phyloP scores from a whole-genome alignment of 2,797 vertebrate genomes.

The Artibeus lituratus region DNA sequence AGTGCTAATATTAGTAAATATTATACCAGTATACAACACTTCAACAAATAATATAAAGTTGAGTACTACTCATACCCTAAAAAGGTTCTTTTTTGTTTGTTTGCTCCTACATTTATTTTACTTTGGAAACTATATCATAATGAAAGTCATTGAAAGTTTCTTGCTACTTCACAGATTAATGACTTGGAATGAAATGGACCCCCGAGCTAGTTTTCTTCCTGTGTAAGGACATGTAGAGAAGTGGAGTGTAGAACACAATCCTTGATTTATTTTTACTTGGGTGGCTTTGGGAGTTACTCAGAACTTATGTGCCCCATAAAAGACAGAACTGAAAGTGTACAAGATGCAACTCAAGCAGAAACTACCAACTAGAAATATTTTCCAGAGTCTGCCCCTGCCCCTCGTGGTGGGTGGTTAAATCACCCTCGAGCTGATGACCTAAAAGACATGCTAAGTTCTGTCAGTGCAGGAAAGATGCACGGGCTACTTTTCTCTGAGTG shows the following conservation, averaged over 20 bases:
- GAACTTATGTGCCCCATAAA: constrained; percentile 58
- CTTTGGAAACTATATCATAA: constrained; percentile 73
- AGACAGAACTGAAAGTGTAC: constrained; percentile 60
- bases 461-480: background rate
- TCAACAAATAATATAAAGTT: constrained; percentile 5
- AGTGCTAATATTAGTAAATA: constrained; percentile 2
- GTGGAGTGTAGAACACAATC: constrained; percentile 51
- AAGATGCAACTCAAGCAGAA: constrained; percentile 60
- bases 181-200: constrained; percentile 64
- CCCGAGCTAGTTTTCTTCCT: constrained; percentile 75
- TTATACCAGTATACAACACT: background rate
- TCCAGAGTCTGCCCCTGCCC: background rate
- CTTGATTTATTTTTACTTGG: constrained; percentile 67
- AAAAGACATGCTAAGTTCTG: background rate
- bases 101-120: constrained; percentile 73
- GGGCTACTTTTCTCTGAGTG: background rate
- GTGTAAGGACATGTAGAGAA: constrained; percentile 70
- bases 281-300: constrained; percentile 51
- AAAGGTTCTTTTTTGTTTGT: constrained; percentile 69
- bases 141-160: constrained; percentile 73
- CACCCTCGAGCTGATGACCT: background rate
- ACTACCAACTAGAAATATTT: constrained; percentile 39
- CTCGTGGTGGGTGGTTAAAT: background rate
- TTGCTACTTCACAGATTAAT: constrained; percentile 76
- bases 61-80: constrained; percentile 48